Evolutionary conservation across 2,888 invertebrate species (phyloP).

Genomic region (Diploptera punctata): DNA sequence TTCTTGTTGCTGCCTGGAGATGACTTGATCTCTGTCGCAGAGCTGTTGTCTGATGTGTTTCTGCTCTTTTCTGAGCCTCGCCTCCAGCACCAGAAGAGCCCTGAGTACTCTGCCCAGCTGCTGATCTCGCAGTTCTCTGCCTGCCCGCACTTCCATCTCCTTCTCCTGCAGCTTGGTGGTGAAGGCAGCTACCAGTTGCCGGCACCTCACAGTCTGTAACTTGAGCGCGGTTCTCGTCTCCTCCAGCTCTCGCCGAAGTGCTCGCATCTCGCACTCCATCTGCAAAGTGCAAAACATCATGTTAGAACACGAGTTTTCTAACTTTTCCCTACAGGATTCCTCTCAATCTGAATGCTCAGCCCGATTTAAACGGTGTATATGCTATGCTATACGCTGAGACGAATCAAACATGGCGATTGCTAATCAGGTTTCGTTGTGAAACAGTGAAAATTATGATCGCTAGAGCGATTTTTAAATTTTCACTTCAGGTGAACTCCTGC

Average conservation of each 20-base stretch:
- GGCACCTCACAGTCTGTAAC: conserved; percentile 70
- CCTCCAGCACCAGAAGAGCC: conserved; percentile 74
- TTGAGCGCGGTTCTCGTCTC: conserved; percentile 71
- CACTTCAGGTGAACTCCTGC: too few species aligned
- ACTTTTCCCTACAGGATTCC: too few species aligned
- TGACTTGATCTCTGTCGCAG: conserved; percentile 74
- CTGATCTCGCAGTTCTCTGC: conserved; percentile 69
- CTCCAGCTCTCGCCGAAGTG: conserved; percentile 68
- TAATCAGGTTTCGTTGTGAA: too few species aligned
- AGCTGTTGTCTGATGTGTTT: conserved; percentile 71
- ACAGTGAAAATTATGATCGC: too few species aligned
- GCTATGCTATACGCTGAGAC: too few species aligned
- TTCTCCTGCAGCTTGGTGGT: conserved; percentile 65
- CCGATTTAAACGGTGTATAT: too few species aligned
- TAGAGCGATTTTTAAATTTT: too few species aligned
- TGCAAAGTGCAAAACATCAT: too few species aligned
- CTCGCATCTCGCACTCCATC: conserved; percentile 71
- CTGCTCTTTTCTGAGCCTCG: conserved; percentile 74
- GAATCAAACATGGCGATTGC: too few species aligned
- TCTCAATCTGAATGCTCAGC: too few species aligned
- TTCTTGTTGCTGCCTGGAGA: conserved; percentile 72
- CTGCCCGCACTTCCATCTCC: conserved; percentile 65
- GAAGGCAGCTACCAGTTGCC: conserved; percentile 71
- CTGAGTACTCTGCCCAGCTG: conserved; percentile 74
- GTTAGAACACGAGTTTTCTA: too few species aligned